Base-by-base conservation (phyloP, 2,797 vertebrate genomes). In the Alosa sapidissima region DNA sequence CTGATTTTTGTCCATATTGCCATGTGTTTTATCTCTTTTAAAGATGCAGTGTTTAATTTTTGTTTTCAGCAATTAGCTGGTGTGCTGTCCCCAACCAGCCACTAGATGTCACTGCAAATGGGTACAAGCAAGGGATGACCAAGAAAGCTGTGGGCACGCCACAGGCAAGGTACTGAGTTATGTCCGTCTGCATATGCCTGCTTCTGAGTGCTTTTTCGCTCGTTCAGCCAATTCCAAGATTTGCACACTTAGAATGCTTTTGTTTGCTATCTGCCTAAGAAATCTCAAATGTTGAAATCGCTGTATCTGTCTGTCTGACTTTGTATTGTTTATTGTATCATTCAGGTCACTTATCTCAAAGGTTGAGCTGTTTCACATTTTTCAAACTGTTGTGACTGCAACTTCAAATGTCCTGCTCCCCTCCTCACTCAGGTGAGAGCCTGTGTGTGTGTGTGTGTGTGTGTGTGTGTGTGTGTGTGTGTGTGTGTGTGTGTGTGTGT, bases 91-190 rank as follows among this genome's bases (percentile, higher is more conserved):
- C 93, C 14, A 94, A 96, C 13, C 94, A 95, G 48, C 97, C 97
- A 81, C 91, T 99, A 89, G 98, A 99, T 91, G 97, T 99, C 89
- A 98, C 97, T 33, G 95, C 97, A 58, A 96, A 96, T 0, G 98
- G 98, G 84, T 97, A 97, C 93, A 97, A 95, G n/a, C 98, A 99
- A 54, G 98, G 98, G 82, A 95, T 95, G 19, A 99, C 97, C 0
- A 98, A 95, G 93, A 98, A 97, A 89, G 83, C 81, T 0, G 86
- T 97, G 0, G 93, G 96, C 84, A 97, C 94, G 3, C 91, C 82
- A 0, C 94, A 94, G 87, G 95, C 96, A 92, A 97, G 98, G 98
- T 99, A 87, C n/a, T 82, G 72, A 78, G 5, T 16, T 36, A 78
- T 36, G 11, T 72, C 65, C 11, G 9, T 47, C 16, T 47, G 72